These are phyloP conservation scores for Neoaliturus tenellus DNA, from an alignment of 2,888 invertebrate genomes.

Conservation along the genomic window DNA sequence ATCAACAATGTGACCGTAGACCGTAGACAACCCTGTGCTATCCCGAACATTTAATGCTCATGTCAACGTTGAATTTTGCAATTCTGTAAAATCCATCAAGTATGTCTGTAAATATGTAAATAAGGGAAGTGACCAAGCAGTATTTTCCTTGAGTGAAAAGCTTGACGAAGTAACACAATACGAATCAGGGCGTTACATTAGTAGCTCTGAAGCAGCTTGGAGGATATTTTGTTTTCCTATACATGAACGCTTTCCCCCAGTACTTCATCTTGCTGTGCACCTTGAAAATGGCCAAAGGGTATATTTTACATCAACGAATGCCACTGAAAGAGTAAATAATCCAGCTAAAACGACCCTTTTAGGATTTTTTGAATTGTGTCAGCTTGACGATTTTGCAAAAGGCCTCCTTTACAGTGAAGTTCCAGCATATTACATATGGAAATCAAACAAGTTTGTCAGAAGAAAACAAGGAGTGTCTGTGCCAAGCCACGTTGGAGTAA, in stretches of 20 bases:
- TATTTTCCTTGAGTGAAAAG: constrained; percentile 50
- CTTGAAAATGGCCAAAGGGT: constrained; percentile 55
- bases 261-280: constrained; percentile 45
- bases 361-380: constrained; percentile 35
- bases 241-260: not conserved
- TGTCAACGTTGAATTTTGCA: constrained; percentile 62
- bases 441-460: constrained; percentile 17
- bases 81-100: constrained; percentile 66
- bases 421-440: constrained; percentile 62
- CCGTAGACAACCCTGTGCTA: constrained; percentile 55
- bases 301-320: constrained; percentile 37
- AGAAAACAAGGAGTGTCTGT: constrained; percentile 26
- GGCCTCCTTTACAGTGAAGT: constrained; percentile 62
- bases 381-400: constrained; percentile 57
- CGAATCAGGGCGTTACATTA: not conserved
- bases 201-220: not conserved
- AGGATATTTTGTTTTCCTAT: constrained; percentile 56
- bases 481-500: constrained; percentile 57
- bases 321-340: constrained; percentile 17
- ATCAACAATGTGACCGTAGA: constrained; percentile 38
- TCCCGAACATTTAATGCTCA: constrained; percentile 60
- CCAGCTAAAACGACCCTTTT: constrained; percentile 4
- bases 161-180: constrained; percentile 57
- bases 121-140: constrained; percentile 63
- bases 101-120: constrained; percentile 66